Evolutionary conservation across 2,113 vertebrate species (phyloP), one percentile per base, ranked within the genome.

Genomic region (Rhagologus leucostigma): DNA sequence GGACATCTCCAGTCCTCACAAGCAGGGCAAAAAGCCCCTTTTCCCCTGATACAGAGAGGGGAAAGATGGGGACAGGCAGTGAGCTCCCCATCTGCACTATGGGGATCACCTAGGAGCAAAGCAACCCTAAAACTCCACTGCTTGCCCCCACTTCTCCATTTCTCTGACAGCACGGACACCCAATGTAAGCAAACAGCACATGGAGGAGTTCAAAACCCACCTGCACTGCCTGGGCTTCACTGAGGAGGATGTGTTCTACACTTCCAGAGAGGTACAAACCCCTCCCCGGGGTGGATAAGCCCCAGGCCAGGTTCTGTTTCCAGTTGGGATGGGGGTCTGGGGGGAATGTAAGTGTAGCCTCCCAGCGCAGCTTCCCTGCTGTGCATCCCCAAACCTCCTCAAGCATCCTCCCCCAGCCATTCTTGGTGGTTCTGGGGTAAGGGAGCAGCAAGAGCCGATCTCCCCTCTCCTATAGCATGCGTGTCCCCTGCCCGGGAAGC

Each of bases 161-260:
- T 19, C 35, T 20, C 42, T 2, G 26, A 2, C 89, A 97, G 96
- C 91, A 3, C 78, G 91, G 55, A 73, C 59, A 0, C 42, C 27
- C 67, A 91, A 70, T 0, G 50, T 94, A 46, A 96, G 50, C 95
- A 95, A 96, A 60, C 91, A 96, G 84, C 75, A 88, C 5, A 7
- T 95, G 63, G 90, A 96, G 30, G 94, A 95, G 68, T 96, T 96
- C 57, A 57, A 37, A 70, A 44, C 75, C 52, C 87, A 90, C 0
- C 6, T 96, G 90, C 55, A 10, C 57, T 97, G 95, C 85, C 50
- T 93, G 64, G 91, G 89, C 24, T 70, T 97, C 75, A 77, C 71
- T 0, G 70, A 91, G 3, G 78, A 96, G 7, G 87, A 96, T 0
- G 3, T 22, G 2, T 49, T 67, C 75, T 23, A 67, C 50, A 32